These are phyloP conservation scores for Furnarius figulus DNA, from an alignment of 2,113 vertebrate genomes.

Conservation along the genomic window DNA sequence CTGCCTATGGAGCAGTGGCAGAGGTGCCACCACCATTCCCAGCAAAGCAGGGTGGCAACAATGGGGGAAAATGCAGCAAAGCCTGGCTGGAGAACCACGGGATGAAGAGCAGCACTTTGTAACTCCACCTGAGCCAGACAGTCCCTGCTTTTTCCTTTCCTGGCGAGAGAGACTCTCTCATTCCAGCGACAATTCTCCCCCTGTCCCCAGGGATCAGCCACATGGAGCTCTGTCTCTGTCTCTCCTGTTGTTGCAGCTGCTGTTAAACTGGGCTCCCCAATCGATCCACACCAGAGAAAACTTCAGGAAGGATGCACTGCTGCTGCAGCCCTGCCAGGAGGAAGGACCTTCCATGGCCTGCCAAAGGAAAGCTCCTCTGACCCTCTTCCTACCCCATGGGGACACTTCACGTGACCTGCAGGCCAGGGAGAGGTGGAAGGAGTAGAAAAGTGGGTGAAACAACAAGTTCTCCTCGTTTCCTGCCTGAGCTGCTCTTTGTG, in stretches of 20 bases:
- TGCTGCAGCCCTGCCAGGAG: neutral
- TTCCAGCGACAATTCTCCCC: neutral
- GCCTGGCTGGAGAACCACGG: neutral
- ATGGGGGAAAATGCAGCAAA: neutral
- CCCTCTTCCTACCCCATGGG: neutral
- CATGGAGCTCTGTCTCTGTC: neutral
- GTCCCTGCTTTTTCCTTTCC: neutral
- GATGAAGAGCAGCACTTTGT: neutral
- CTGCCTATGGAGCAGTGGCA: neutral
- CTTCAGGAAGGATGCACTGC: neutral
- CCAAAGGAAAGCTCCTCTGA: neutral
- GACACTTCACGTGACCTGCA: fast-evolving
- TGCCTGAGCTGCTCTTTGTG: neutral
- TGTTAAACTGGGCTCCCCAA: neutral
- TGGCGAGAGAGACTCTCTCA: neutral
- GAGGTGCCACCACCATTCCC: neutral
- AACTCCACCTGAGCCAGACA: neutral
- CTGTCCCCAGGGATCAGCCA: neutral
- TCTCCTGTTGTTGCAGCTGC: neutral
- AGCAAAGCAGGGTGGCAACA: fast-evolving
- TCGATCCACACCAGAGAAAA: neutral
- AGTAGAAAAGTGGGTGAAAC: neutral
- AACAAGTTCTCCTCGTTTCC: neutral
- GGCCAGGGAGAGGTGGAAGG: fast-evolving
- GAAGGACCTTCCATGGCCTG: neutral